Evolutionary conservation across 2,797 vertebrate genomes (phyloP).

Genomic region (Sphenopsis melanotis): DNA sequence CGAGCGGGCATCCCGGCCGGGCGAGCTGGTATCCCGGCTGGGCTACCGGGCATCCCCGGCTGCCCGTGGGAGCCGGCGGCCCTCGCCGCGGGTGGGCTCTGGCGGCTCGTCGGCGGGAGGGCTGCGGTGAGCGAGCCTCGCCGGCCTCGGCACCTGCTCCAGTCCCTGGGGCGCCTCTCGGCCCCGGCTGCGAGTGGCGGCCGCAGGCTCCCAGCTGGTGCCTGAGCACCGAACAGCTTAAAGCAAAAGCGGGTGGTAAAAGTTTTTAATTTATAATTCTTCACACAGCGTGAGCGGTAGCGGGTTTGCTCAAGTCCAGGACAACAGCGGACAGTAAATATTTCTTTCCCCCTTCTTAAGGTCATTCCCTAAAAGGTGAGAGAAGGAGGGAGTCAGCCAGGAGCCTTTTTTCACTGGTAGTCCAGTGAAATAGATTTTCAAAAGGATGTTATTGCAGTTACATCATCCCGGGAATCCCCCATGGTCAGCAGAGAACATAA

Average conservation of each 20-base stretch:
- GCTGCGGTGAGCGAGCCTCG: not conserved
- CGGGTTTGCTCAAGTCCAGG: not conserved
- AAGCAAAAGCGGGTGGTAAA: not conserved
- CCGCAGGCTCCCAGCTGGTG: not conserved
- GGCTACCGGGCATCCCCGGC: not conserved
- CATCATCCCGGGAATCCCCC: not conserved
- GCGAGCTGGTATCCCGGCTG: not conserved
- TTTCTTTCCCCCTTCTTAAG: not conserved
- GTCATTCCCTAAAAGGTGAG: not conserved
- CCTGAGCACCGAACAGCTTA: not conserved
- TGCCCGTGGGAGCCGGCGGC: not conserved
- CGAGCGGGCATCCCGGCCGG: not conserved
- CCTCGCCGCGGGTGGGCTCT: not conserved
- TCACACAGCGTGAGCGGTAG: not conserved
- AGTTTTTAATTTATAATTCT: not conserved
- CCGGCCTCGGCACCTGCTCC: slow-evolving; percentile 4
- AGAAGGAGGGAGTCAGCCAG: not conserved
- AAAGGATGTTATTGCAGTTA: not conserved
- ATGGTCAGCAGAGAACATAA: not conserved
- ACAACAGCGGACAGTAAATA: not conserved
- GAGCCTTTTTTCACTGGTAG: not conserved
- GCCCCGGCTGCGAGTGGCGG: not conserved
- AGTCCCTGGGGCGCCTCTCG: not conserved
- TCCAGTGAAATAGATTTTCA: not conserved
- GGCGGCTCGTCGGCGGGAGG: not conserved